Base-by-base conservation (phyloP, 2,888 invertebrate genomes). In the Papilio gigon region DNA sequence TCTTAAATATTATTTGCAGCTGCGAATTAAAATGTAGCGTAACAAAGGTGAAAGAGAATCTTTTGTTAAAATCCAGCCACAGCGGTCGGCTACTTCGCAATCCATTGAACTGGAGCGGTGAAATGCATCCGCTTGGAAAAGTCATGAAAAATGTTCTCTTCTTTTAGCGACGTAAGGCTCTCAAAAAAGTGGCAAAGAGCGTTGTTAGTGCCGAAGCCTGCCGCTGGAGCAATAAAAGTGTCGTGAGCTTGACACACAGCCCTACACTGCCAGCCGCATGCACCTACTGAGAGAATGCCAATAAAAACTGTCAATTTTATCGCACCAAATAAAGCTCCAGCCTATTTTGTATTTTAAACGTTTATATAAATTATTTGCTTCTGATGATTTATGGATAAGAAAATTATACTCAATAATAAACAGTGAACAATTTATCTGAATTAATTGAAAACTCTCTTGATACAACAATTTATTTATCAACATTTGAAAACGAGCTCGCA, bases 171-270 rank as follows among this genome's bases (percentile, higher is more conserved):
- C 76, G 80, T 82, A 81, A 85, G 81, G 77, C 82, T 83, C 82
- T 85, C 80, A 81, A 84, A 85, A 79, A 84, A 82, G 84, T 86
- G 85, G 84, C 84, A 87, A 86, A 86, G 84, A 81, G 84, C 76
- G 77, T 60, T 71, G 25, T 64, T 65, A 77, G 77, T 78, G 78
- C 77, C 75, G 77, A 74, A 65, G 73, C 73, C 75, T 78, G 75
- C 75, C 74, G 77, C 78, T 74, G 77, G 78, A 73, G 79, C 79
- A 79, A 83, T 84, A 85, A 83, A 83, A 82, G 79, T 82, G 82
- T 79, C 77, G 77, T 77, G 78, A 80, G 79, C 74, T 78, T 75
- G 76, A 64, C 56, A 68, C 68, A 60, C 58, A 66, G 35, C 67
- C 58, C 72, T 60, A 70, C 68, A 67, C 71, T 66, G 72, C 71